Evolutionary conservation across 1,140 invertebrate genomes (phyloP), one percentile per base, ranked within the genome.

Genomic region (Holcopasites calliopsidis): DNA sequence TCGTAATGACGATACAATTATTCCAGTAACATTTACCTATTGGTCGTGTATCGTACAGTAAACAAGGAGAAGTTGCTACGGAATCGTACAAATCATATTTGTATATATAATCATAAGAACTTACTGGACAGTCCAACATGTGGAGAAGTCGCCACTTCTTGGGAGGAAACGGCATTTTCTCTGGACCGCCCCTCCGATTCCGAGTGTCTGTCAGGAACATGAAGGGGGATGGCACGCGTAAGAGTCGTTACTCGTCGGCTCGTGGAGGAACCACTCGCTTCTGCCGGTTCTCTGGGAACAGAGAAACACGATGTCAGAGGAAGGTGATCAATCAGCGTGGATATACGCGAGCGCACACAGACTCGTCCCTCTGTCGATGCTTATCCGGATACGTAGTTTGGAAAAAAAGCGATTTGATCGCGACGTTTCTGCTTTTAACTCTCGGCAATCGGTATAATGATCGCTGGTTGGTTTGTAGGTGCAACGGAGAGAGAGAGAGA

Each of bases 311-410:
- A 8, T 40, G 78, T 76, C 84, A 60, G 73, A 75, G 76, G 71
- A 62, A 70, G 78, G 77, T 85, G 86, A 90, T 88, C 86, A 87
- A 88, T 89, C 87, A 78, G 73, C 73, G 35, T 61, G 75, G 42
- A 68, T 78, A 60, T 66, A 65, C 62, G 71, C 49, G 76, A 40
- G 75, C 50, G 62, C 62, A 69, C 7, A 31, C 16, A 70, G 31
- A 33, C 31, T 23, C 11, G 5, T 16, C 0, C 40, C n/a, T 58
- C 52, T 54, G 64, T 60, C 54, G 68, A 66, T 57, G 26, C 33
- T 50, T 54, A n/a, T 42, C 50, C 49, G 60, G 3, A 1, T 4
- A 28, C 35, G 1, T 3, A 28, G 13, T 58, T 55, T 40, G 18
- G 35, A 21, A 58, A 55, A 38, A 42, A 50, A 71, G 18, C n/a